A percentile compares a stretch with the other conserved stretches of the same genome.
These are phyloP conservation scores for Uromys caudimaculatus DNA, from an alignment of 2,797 vertebrate species.

Conservation along the genomic window DNA sequence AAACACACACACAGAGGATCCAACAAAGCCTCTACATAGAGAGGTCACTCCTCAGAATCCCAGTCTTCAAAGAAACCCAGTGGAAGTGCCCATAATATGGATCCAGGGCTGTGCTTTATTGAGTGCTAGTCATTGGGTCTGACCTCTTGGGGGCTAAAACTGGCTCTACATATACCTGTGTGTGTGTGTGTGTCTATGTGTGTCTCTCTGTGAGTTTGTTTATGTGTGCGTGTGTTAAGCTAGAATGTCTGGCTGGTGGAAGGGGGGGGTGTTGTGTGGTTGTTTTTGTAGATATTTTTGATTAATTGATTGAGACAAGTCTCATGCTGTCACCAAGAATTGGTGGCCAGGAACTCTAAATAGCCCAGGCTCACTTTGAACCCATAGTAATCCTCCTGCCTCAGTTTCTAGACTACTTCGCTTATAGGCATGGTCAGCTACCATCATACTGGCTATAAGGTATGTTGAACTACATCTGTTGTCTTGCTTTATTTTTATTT, in stretches of 20 bases:
- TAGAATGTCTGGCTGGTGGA: constrained; percentile 25
- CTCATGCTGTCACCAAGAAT: background rate
- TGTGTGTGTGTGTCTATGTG: background rate
- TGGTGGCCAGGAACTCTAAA: background rate
- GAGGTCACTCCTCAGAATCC: background rate
- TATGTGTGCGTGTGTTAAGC: background rate
- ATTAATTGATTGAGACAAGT: background rate
- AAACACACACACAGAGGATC: background rate
- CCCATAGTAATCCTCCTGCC: background rate
- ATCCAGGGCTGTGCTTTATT: background rate
- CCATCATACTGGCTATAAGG: background rate
- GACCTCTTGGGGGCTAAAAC: background rate
- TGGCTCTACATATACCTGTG: background rate
- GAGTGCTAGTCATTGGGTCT: background rate
- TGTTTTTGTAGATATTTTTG: background rate
- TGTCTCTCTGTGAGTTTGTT: background rate
- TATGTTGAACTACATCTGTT: background rate
- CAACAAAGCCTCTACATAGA: background rate
- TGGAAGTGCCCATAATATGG: background rate
- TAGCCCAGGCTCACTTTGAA: background rate
- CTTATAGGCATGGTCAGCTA: background rate
- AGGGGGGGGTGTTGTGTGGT: background rate
- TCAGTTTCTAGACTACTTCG: background rate
- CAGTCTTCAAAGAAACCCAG: constrained; percentile 5
- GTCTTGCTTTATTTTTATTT: background rate